Conservation (phyloP, 2,797 vertebrate species). For the Smutsia temminckii region DNA sequence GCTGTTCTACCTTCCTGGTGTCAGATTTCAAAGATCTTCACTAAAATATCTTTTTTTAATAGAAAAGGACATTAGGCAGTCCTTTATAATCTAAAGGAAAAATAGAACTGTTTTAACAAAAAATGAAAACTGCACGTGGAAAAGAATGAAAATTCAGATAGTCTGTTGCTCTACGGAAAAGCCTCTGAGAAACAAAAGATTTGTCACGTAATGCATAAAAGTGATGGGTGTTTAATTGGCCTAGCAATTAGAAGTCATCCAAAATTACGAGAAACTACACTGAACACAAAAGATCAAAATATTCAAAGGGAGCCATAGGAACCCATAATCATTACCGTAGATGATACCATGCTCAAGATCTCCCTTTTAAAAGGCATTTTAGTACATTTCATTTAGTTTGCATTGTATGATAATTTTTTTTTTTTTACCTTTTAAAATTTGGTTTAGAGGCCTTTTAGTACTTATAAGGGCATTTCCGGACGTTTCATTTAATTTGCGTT, state of each 20-base stretch:
- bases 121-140: neutral
- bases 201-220: constrained; percentile 61
- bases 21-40: neutral
- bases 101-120: constrained; percentile 2
- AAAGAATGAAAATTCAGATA: neutral
- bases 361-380: constrained; percentile 50
- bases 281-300: constrained; percentile 49
- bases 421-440: neutral
- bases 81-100: constrained; percentile 57
- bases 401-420: neutral
- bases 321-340: constrained; percentile 41
- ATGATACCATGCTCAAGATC: constrained; percentile 33
- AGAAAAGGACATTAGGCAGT: neutral
- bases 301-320: constrained; percentile 11
- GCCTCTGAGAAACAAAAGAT: constrained; percentile 48
- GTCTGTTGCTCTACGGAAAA: constrained; percentile 25
- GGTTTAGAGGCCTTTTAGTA: constrained; percentile 17
- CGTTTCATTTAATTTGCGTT: constrained; percentile 19
- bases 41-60: neutral
- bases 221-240: constrained; percentile 59
- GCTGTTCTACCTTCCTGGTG: neutral
- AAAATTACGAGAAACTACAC: constrained; percentile 55
- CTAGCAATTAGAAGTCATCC: constrained; percentile 72
- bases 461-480: neutral
- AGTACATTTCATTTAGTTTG: neutral